Evolutionary conservation across 1,140 invertebrate species (phyloP).

Genomic region (Phenacoccus solenopsis): DNA sequence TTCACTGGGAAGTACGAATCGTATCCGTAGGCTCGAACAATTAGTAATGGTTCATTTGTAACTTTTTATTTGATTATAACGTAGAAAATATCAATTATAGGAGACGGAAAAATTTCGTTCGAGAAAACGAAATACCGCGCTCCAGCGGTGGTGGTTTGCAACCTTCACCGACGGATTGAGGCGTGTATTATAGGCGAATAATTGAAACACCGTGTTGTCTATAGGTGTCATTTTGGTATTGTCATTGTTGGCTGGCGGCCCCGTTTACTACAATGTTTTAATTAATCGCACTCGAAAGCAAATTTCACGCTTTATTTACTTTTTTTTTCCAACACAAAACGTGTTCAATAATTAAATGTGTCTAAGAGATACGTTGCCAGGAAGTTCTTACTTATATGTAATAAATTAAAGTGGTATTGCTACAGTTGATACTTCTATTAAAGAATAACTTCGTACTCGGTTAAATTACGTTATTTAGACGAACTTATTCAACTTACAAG

Average conservation of each 20-base stretch:
- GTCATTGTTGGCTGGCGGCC: neutral
- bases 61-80: neutral
- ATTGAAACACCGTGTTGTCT: too few species aligned
- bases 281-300: neutral
- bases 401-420: neutral
- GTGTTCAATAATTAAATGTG: neutral
- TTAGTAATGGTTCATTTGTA: neutral
- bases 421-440: too few species aligned
- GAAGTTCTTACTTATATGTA: neutral
- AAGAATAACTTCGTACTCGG: too few species aligned
- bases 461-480: too few species aligned
- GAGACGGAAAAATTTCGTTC: neutral
- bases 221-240: too few species aligned
- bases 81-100: neutral
- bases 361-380: neutral
- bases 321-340: neutral
- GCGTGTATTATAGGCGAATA: too few species aligned
- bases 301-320: neutral
- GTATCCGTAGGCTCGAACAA: neutral
- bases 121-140: too few species aligned
- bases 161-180: too few species aligned
- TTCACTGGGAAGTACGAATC: too few species aligned
- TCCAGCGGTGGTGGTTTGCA: too few species aligned
- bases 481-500: too few species aligned
- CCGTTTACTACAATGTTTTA: neutral